Evolutionary conservation across 2,888 invertebrate species (phyloP).

Genomic region (Disparrhopalites patrizii): DNA sequence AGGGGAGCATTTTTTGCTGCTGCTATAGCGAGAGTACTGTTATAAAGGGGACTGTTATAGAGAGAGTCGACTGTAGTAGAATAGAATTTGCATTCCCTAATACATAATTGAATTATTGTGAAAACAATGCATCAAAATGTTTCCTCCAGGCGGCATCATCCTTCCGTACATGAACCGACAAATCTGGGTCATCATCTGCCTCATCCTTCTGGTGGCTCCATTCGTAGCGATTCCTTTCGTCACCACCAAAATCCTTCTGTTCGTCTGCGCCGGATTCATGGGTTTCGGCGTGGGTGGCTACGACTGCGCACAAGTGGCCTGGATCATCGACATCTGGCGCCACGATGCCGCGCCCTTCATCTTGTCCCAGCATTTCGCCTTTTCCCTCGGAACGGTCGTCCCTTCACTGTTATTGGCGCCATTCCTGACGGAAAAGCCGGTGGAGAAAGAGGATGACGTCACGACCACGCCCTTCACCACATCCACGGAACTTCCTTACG

Average conservation of each 20-base stretch:
- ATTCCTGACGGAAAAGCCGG: conserved; percentile 17
- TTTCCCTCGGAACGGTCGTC: conserved; percentile 28
- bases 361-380: conserved; percentile 34
- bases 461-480: neutral
- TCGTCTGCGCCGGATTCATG: conserved; percentile 6
- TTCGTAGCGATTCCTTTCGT: conserved; percentile 24
- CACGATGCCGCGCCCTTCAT: conserved; percentile 27
- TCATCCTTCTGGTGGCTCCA: conserved; percentile 9
- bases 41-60: too few relatives aligned
- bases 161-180: conserved; percentile 8
- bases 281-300: conserved; percentile 32
- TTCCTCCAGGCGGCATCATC: neutral
- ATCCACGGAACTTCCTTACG: neutral
- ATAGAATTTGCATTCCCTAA: too few relatives aligned
- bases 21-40: too few relatives aligned
- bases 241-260: conserved; percentile 17
- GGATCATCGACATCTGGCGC: conserved; percentile 39
- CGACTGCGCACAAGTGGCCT: conserved; percentile 34
- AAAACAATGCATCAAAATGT: neutral
- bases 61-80: too few relatives aligned
- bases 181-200: conserved; percentile 3
- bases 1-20: too few relatives aligned
- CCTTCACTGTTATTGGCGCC: conserved; percentile 28
- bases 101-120: too few relatives aligned
- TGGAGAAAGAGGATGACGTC: neutral